Evolutionary conservation across 2,888 invertebrate genomes (phyloP).

Genomic region (Eilema griseolum): DNA sequence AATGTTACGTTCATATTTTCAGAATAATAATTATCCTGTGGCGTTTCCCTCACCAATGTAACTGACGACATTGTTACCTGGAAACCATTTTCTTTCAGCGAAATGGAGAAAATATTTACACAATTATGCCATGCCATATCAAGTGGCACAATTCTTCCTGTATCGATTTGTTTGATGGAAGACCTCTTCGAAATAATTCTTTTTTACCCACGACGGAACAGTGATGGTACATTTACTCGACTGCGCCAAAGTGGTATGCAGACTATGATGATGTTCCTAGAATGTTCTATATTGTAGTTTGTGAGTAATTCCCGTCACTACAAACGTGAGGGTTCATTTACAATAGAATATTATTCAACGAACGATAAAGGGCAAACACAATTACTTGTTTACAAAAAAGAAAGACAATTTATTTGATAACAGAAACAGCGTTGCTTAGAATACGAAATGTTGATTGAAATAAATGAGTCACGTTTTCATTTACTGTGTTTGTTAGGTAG

Average conservation of each 20-base stretch:
- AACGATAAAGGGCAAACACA: constrained; percentile 18
- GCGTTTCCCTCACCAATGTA: constrained; percentile 1
- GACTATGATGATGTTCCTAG: background rate
- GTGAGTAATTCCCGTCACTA: background rate
- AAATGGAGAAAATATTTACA: background rate
- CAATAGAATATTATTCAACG: constrained; percentile 13
- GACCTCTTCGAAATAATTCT: background rate
- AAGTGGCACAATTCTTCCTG: background rate
- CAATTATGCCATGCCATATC: background rate
- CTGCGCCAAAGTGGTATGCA: too few species aligned
- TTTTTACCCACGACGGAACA: too few species aligned
- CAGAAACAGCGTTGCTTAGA: constrained; percentile 39
- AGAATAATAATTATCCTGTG: background rate
- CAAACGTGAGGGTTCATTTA: constrained; percentile 14
- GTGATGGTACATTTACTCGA: too few species aligned
- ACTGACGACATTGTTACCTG: background rate
- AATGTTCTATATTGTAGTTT: background rate
- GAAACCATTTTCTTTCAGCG: background rate
- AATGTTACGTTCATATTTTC: background rate
- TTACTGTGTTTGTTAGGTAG: constrained; percentile 28
- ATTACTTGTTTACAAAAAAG: constrained; percentile 19
- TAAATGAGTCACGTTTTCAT: constrained; percentile 27
- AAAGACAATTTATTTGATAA: constrained; percentile 37
- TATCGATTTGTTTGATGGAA: background rate
- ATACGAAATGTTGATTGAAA: constrained; percentile 35